Conservation (phyloP, 2,113 vertebrate species). For the Tenebrosternarchus preto region DNA sequence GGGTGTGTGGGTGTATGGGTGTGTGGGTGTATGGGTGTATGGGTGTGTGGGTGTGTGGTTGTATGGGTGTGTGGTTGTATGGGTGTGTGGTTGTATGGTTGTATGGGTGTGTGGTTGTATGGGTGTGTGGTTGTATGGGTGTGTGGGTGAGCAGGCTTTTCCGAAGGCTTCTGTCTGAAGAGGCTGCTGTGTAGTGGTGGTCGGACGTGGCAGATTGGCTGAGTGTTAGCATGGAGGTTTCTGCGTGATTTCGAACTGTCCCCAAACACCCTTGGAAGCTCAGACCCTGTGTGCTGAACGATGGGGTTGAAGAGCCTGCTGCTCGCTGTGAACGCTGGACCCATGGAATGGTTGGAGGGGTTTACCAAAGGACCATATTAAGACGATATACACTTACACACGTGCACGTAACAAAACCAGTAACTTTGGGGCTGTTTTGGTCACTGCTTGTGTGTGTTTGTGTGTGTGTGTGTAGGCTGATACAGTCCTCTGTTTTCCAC, state of each 20-base stretch:
- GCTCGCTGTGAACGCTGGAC: neutral
- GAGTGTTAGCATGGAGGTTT: neutral
- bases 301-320: too few species aligned
- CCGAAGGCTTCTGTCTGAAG: neutral
- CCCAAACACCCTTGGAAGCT: neutral
- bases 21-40: too few species aligned
- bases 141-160: neutral
- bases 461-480: constrained; percentile 16
- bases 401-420: too few species aligned
- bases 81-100: too few species aligned
- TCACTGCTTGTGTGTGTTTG: too few species aligned
- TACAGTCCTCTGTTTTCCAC: neutral
- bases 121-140: too few species aligned
- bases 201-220: neutral
- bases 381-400: too few species aligned
- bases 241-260: neutral
- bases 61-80: too few species aligned
- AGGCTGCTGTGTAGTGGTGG: neutral
- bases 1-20: too few species aligned
- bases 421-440: too few species aligned
- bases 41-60: neutral
- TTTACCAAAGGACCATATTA: too few species aligned
- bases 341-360: neutral
- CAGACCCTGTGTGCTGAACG: neutral
- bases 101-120: too few species aligned